A percentile compares a stretch with the other conserved stretches of the same genome.
Conservation (phyloP, 2,113 vertebrate species). For the Erythrocercus mccallii region DNA sequence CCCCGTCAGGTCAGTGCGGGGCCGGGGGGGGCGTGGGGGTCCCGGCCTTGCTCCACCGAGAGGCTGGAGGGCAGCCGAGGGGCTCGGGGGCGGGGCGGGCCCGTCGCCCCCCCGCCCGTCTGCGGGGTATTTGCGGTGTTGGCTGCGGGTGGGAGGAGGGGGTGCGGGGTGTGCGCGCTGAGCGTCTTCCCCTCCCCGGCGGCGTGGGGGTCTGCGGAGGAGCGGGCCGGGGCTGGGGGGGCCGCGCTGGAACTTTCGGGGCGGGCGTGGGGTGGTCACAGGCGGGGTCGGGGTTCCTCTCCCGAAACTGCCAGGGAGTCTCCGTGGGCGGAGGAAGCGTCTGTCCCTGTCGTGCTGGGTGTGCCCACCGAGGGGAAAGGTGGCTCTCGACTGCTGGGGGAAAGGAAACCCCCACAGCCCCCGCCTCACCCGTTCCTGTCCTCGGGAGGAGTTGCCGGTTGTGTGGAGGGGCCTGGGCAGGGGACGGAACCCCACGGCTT, state of each 20-base stretch:
- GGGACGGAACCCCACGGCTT: background rate
- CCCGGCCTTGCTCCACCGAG: background rate
- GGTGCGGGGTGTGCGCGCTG: background rate
- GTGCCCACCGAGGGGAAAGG: background rate
- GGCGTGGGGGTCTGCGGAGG: background rate
- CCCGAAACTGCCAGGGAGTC: background rate
- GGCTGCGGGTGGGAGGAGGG: background rate
- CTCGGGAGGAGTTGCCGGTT: background rate
- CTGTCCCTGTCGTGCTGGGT: too few species aligned
- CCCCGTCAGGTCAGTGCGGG: background rate
- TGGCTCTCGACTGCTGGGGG: background rate
- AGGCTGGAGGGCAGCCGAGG: background rate
- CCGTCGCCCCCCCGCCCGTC: background rate
- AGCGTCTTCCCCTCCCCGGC: too few species aligned
- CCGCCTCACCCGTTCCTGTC: too few species aligned
- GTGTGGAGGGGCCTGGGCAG: background rate
- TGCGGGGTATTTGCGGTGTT: background rate
- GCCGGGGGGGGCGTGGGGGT: background rate
- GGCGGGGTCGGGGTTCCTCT: background rate
- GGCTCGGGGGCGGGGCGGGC: background rate
- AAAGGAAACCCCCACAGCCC: rapidly evolving
- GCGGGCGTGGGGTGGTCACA: too few species aligned
- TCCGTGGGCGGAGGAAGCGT: background rate
- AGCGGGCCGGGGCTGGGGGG: background rate
- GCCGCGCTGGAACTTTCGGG: background rate